These are phyloP conservation scores for Caradrina kadenii DNA, from an alignment of 2,888 invertebrate genomes.

Conservation along the genomic window DNA sequence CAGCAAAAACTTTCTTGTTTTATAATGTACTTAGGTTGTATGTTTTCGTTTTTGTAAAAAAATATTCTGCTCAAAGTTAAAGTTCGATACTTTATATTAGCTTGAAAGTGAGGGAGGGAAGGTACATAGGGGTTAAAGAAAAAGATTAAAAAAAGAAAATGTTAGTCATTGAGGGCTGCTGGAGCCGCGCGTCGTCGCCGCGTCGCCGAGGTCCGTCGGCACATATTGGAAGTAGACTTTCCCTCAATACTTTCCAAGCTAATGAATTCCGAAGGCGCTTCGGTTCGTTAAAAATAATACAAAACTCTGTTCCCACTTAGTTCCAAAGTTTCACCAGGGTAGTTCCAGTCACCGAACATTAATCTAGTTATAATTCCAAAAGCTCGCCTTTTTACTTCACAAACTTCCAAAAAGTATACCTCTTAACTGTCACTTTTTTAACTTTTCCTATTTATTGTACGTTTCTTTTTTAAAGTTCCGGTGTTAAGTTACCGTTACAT, in stretches of 20 bases:
- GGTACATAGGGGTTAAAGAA: constrained; percentile 28
- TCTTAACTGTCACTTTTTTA: constrained; percentile 74
- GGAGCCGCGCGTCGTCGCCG: not conserved
- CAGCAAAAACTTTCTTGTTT: constrained; percentile 53
- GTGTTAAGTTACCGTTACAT: constrained; percentile 67
- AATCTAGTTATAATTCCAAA: constrained; percentile 85
- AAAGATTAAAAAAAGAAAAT: constrained; percentile 39
- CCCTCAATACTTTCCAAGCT: constrained; percentile 78
- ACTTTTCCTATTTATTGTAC: constrained; percentile 73
- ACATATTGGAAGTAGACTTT: constrained; percentile 78
- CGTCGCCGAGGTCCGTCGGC: constrained; percentile 58
- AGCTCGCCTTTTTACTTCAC: constrained; percentile 72
- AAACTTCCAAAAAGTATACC: constrained; percentile 76
- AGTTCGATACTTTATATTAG: constrained; percentile 39
- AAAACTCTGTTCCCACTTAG: constrained; percentile 83
- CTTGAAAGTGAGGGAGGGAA: constrained; percentile 4
- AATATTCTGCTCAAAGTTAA: constrained; percentile 37
- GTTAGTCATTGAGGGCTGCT: constrained; percentile 19
- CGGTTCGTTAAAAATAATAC: constrained; percentile 87
- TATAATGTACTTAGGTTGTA: constrained; percentile 41
- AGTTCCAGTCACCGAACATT: constrained; percentile 87
- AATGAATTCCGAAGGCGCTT: constrained; percentile 87
- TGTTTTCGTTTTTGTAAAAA: constrained; percentile 39
- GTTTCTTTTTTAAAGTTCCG: constrained; percentile 68
- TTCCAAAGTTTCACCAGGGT: constrained; percentile 81